Percentiles rank a stretch among this genome's conserved stretches.
Evolutionary conservation across 1,140 invertebrate genomes (phyloP).

Genomic region (Platorchestia sp.): DNA sequence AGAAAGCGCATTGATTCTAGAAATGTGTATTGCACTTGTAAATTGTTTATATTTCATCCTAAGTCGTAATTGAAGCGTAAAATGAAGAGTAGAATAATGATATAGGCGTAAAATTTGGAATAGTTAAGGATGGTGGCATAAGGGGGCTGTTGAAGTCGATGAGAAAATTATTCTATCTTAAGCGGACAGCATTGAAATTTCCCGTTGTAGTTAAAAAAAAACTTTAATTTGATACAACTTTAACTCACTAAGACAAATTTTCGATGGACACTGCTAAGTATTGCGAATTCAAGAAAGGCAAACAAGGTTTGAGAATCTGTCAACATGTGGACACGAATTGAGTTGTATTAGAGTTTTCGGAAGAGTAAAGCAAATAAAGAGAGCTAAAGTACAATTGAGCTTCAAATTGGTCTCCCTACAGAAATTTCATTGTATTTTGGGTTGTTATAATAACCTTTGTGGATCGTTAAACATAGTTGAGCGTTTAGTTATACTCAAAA

Average conservation of each 20-base stretch:
- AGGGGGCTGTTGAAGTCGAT: background rate
- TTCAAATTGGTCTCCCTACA: background rate
- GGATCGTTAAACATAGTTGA: background rate
- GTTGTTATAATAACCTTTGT: background rate
- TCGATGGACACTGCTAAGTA: background rate
- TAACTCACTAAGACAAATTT: background rate
- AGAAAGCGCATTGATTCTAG: background rate
- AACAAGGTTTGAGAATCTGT: background rate
- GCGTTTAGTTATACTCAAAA: background rate
- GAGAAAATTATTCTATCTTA: background rate
- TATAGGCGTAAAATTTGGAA: background rate
- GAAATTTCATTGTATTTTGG: background rate
- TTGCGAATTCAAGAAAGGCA: background rate
- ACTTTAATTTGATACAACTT: background rate
- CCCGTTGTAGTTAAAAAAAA: background rate
- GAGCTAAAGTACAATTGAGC: background rate
- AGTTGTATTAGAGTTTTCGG: background rate
- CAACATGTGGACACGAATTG: background rate
- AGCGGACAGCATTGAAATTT: background rate
- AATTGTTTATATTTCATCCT: background rate
- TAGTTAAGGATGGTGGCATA: background rate
- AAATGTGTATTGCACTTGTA: background rate
- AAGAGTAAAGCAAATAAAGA: background rate
- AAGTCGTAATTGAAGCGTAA: conserved; percentile 30
- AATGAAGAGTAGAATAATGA: background rate